Percentiles rank a stretch among this genome's conserved stretches.
Evolutionary conservation across 2,888 invertebrate species (phyloP).

Genomic region (Emmelina monodactyla): DNA sequence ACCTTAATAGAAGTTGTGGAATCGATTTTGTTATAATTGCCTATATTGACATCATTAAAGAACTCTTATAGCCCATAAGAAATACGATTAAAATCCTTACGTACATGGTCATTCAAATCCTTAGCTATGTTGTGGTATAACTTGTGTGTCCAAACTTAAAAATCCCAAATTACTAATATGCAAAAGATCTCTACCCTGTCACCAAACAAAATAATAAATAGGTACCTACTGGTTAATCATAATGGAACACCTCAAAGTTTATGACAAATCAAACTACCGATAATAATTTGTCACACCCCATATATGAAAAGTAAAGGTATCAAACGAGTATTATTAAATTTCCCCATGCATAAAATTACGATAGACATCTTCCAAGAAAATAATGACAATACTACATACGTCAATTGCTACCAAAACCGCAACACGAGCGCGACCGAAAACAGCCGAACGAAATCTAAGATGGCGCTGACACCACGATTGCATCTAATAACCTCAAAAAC

Average conservation of each 20-base stretch:
- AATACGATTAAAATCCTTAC: too few species aligned
- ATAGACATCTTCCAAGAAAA: constrained; percentile 43
- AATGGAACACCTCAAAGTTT: too few species aligned
- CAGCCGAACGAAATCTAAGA: constrained; percentile 44
- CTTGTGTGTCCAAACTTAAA: too few species aligned
- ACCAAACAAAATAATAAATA: background rate
- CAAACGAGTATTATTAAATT: constrained; percentile 23
- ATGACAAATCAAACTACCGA: too few species aligned
- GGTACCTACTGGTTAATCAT: background rate
- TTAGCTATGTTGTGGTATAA: too few species aligned
- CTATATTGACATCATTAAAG: too few species aligned
- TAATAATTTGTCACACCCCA: background rate
- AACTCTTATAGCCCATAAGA: too few species aligned
- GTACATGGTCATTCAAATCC: too few species aligned
- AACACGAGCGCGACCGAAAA: constrained; percentile 38
- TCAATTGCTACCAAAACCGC: constrained; percentile 43
- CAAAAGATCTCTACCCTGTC: too few species aligned
- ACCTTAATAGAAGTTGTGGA: too few species aligned
- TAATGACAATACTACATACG: constrained; percentile 38
- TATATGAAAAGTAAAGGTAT: background rate
- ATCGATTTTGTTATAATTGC: too few species aligned
- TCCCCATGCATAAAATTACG: constrained; percentile 32
- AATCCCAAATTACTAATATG: too few species aligned
- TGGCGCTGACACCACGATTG: constrained; percentile 62
- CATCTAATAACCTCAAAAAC: constrained; percentile 66